Evolutionary conservation across 2,888 invertebrate species (phyloP), one percentile per base, ranked within the genome.

Genomic region (Epsilonema sp.): DNA sequence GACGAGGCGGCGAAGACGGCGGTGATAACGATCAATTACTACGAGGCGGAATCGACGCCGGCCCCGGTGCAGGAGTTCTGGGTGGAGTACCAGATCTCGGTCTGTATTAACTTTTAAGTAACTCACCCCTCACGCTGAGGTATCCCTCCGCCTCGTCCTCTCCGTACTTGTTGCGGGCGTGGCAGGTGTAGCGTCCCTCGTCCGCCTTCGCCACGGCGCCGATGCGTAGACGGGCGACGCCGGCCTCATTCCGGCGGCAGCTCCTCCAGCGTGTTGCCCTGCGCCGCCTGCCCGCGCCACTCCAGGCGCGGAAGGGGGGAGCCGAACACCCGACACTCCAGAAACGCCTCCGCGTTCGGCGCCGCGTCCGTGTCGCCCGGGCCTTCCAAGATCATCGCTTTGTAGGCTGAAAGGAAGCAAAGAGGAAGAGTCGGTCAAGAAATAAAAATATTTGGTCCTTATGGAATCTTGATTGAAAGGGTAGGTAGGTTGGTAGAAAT

Each of bases 301-400:
- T 82, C 82, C 42, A 94, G 81, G 58, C 78, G 76, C 0, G 97
- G 94, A 62, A 81, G 82, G n/a, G 97, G 97, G 3, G 92, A 89
- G 50, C 94, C 94, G 67, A 87, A 84, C 47, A 92, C 89, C 52
- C 80, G 77, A 67, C 97, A 97, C 42, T 77, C 80, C 66, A 92
- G 72, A 50, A 76, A 78, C 13, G 84, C 78, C 47, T 77, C 77
- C 50, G 79, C 78, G 1, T 82, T 80, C 61, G 83, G 81, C 38
- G 89, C 89, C 38, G 82, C 82, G 45, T 78, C 76, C 54, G 82
- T 77, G 37, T 60, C 57, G 46, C 74, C 76, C 0, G 92, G 90
- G 1, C 80, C 78, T 59, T 82, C 80, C 42, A 77, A 43, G 24
- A 61, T 47, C 44, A 58, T 54, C 21, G 63, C 62, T 49, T 57